These are phyloP conservation scores for Sphenodon punctatus DNA, from an alignment of 2,797 vertebrate genomes.

Conservation along the genomic window DNA sequence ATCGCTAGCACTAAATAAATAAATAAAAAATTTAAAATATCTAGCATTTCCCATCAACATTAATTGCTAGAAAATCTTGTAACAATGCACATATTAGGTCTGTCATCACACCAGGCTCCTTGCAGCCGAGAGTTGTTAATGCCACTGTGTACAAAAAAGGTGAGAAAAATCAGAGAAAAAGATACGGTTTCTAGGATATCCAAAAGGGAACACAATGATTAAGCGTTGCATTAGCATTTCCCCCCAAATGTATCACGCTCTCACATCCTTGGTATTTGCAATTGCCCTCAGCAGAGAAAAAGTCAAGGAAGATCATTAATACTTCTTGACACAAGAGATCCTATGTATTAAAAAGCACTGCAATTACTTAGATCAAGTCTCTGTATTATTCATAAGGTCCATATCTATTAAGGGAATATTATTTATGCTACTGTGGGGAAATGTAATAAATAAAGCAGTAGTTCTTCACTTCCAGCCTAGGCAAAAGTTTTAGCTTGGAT, in stretches of 20 bases:
- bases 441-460: conserved; percentile 65
- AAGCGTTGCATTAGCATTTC: conserved; percentile 49
- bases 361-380: conserved; percentile 60
- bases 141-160: neutral
- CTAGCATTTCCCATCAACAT: too few relatives aligned
- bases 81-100: too few relatives aligned
- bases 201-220: conserved; percentile 36
- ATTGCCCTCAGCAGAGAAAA: conserved; percentile 37
- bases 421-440: conserved; percentile 66
- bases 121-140: neutral
- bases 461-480: conserved; percentile 28
- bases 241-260: conserved; percentile 44
- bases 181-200: conserved; percentile 34
- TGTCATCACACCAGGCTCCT: too few relatives aligned
- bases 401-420: conserved; percentile 69
- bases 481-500: conserved; percentile 33
- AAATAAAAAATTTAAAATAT: too few relatives aligned
- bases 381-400: conserved; percentile 73
- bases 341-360: conserved; percentile 60
- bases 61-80: too few relatives aligned
- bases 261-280: conserved; percentile 46
- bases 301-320: conserved; percentile 60
- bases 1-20: too few relatives aligned
- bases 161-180: conserved; percentile 44
- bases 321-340: conserved; percentile 28